Evolutionary conservation across 1,140 invertebrate genomes (phyloP), one percentile per base, ranked within the genome.

Genomic region (Pantala flavescens): DNA sequence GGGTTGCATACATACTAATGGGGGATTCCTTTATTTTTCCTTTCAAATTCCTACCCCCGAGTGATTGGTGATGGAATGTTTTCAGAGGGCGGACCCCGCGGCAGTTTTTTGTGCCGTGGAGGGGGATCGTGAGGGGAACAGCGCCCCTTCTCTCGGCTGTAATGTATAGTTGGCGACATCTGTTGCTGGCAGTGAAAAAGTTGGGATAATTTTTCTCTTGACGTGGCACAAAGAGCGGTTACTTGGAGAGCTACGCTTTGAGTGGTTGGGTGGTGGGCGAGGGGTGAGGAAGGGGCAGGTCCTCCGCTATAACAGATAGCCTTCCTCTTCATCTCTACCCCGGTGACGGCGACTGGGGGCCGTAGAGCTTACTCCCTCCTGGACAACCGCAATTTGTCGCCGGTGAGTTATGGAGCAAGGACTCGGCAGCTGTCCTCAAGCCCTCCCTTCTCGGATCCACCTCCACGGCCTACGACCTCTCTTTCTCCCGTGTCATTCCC

Each of bases 191-290:
- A 63, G 49, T 63, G 49, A 63, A 63, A 63, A 63, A 63, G 49
- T 63, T 63, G 49, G 49, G 49, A 63, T 63, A 63, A 63, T 63
- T 63, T 63, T 63, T 63, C 49, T 63, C n/a, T 63, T 63, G 49
- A 63, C 49, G 49, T 19, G 49, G 49, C 49, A 63, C 49, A 63
- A 63, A 63, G 49, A 63, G 49, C 49, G 49, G 49, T 63, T 63
- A 63, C 49, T 63, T 63, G 49, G 49, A 12, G 49, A 63, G 49
- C 49, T 19, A 21, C 49, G n/a, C 49, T 63, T 63, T 63, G 49
- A 63, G 49, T 63, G 49, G 49, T 63, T 63, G 49, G 49, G 49
- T 19, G 49, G 49, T 16, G 12, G 49, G 49, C 5, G 49, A 16
- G 49, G 49, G 49, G n/a, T 21, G 49, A 1, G 12, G n/a, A 63